Percentiles rank a stretch among this genome's conserved stretches.
Evolutionary conservation across 2,888 invertebrate genomes (phyloP).

Genomic region (Netelia inedita): DNA sequence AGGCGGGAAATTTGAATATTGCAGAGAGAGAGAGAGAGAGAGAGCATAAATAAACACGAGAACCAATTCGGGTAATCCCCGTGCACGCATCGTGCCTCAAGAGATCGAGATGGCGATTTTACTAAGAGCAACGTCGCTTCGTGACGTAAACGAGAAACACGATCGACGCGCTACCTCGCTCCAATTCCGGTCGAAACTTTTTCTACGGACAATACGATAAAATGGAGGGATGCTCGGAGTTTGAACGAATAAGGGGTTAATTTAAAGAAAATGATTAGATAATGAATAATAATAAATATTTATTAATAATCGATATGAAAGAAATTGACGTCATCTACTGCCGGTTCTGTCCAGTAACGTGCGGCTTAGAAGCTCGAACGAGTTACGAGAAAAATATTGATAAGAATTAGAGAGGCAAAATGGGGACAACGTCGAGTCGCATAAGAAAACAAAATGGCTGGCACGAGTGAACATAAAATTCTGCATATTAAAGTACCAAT

Average conservation of each 20-base stretch:
- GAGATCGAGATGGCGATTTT: not conserved
- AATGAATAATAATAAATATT: slow-evolving; percentile 41
- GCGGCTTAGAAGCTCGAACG: slow-evolving; percentile 56
- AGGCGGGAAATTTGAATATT: not conserved
- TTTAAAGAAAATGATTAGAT: slow-evolving; percentile 40
- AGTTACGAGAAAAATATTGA: slow-evolving; percentile 25
- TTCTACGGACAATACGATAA: slow-evolving; percentile 73
- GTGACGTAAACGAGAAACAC: not conserved
- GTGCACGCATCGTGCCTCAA: not conserved
- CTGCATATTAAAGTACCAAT: slow-evolving; percentile 37
- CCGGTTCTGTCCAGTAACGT: slow-evolving; percentile 74
- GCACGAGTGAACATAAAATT: slow-evolving; percentile 37
- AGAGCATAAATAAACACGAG: not conserved
- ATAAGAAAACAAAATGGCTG: slow-evolving; percentile 27
- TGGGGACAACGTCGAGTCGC: not conserved
- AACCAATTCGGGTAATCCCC: not conserved
- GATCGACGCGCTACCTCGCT: slow-evolving; percentile 10
- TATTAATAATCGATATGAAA: slow-evolving; percentile 52
- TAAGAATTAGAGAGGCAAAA: slow-evolving; percentile 1
- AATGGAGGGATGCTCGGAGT: slow-evolving; percentile 26
- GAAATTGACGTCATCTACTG: slow-evolving; percentile 75
- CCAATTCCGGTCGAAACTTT: slow-evolving; percentile 67
- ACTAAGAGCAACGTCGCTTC: not conserved
- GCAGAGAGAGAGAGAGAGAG: slow-evolving; percentile 14
- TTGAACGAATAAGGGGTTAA: slow-evolving; percentile 27